phyloP scores from a whole-genome alignment of 2,888 invertebrate species.

The Acanthopleura granulata region DNA sequence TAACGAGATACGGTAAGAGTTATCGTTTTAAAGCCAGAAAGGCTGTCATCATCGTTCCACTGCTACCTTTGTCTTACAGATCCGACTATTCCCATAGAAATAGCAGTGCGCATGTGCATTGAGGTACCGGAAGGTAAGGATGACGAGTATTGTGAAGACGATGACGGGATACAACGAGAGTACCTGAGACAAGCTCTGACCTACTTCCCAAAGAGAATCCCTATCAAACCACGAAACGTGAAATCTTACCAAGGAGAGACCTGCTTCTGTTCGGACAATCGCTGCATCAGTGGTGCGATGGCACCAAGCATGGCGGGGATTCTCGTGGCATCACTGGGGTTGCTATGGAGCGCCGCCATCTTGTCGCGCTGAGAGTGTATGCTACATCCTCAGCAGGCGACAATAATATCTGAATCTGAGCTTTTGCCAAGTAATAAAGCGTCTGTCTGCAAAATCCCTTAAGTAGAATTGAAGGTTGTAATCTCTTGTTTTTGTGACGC shows the following conservation, averaged over 20 bases:
- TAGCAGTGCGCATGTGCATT: conserved; percentile 10
- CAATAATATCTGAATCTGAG: no score
- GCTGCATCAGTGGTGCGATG: not conserved
- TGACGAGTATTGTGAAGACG: conserved; percentile 7
- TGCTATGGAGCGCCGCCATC: not conserved
- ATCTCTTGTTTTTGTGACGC: no score
- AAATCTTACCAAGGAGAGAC: not conserved
- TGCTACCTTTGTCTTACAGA: not conserved
- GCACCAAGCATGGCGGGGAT: not conserved
- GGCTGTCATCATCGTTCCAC: no score
- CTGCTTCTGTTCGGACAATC: not conserved
- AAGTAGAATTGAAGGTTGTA: no score
- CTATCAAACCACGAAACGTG: not conserved
- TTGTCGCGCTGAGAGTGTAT: no score
- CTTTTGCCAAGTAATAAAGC: no score
- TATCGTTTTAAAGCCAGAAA: no score
- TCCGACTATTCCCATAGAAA: not conserved
- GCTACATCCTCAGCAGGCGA: no score
- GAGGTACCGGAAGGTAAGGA: conserved; percentile 1
- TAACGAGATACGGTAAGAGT: no score
- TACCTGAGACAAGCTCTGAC: not conserved
- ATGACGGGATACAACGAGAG: not conserved
- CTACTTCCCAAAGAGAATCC: not conserved
- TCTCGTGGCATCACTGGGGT: not conserved
- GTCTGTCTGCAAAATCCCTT: no score